A percentile compares a stretch with the other conserved stretches of the same genome.
phyloP scores from a whole-genome alignment of 2,888 invertebrate species.

The Drosophila nigritarsus region DNA sequence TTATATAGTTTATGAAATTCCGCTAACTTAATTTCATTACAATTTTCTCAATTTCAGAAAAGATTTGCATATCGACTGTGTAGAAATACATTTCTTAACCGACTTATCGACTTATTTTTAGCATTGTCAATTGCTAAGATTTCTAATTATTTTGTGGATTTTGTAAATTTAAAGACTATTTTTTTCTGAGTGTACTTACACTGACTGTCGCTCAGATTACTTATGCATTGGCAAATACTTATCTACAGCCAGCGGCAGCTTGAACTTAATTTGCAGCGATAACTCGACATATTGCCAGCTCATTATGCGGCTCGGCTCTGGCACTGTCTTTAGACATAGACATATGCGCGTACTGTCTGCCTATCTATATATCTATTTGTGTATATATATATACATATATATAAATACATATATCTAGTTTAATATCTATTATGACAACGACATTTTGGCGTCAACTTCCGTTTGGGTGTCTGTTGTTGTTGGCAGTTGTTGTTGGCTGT shows the following conservation, averaged over 20 bases:
- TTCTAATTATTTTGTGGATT: neutral
- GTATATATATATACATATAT: neutral
- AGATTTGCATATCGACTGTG: too few relatives aligned
- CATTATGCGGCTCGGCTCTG: constrained; percentile 55
- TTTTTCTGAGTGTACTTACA: neutral
- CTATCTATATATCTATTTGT: neutral
- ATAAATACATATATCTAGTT: constrained; percentile 3
- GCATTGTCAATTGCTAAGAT: neutral
- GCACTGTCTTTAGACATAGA: neutral
- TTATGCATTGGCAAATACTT: constrained; percentile 65
- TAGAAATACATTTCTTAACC: too few relatives aligned
- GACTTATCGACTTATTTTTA: too few relatives aligned
- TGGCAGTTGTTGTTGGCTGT: constrained; percentile 5
- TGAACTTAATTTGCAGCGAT: constrained; percentile 74
- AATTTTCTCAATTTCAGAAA: too few relatives aligned
- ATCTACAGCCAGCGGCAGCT: constrained; percentile 41
- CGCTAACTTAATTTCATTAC: too few relatives aligned
- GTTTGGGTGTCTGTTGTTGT: constrained; percentile 39
- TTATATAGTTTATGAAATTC: too few relatives aligned
- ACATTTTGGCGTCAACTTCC: constrained; percentile 56
- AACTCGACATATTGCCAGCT: constrained; percentile 76
- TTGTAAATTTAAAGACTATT: neutral
- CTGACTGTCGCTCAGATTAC: constrained; percentile 25
- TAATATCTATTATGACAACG: constrained; percentile 56
- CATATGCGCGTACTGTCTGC: neutral